phyloP scores from a whole-genome alignment of 2,888 invertebrate genomes.

The Eupithecia tripunctaria region DNA sequence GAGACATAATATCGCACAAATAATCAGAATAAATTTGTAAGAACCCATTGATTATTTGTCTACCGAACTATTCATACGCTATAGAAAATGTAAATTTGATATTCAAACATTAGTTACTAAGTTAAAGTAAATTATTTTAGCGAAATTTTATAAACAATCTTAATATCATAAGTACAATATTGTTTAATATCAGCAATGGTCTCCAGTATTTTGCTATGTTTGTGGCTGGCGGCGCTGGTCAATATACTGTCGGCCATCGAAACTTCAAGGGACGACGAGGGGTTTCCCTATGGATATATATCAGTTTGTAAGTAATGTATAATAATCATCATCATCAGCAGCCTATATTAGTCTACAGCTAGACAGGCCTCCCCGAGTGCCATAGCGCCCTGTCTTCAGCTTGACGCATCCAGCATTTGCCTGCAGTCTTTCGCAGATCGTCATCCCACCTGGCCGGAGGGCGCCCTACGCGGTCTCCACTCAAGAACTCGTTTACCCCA shows the following conservation, averaged over 20 bases:
- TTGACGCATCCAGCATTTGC: too few relatives aligned
- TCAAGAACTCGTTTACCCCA: too few relatives aligned
- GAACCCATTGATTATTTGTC: neutral
- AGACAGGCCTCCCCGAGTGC: too few relatives aligned
- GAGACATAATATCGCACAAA: neutral
- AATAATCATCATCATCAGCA: too few relatives aligned
- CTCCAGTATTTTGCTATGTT: neutral
- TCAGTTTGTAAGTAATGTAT: slow-evolving; percentile 34
- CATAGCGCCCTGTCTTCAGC: too few relatives aligned
- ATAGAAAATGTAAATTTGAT: neutral
- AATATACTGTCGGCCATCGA: slow-evolving; percentile 8
- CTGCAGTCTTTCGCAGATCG: too few relatives aligned
- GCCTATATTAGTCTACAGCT: too few relatives aligned
- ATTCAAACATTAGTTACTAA: neutral
- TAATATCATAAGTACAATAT: neutral
- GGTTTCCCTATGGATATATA: slow-evolving; percentile 20
- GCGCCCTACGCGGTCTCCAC: too few relatives aligned
- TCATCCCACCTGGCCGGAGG: too few relatives aligned
- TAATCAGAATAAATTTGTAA: neutral
- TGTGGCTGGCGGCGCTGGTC: neutral
- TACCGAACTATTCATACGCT: neutral
- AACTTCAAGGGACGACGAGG: slow-evolving; percentile 16
- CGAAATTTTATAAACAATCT: neutral
- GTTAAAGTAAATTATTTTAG: neutral
- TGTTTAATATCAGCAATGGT: neutral